Conservation (phyloP, 1,140 invertebrate species). For the Lutraria rhynchaena region DNA sequence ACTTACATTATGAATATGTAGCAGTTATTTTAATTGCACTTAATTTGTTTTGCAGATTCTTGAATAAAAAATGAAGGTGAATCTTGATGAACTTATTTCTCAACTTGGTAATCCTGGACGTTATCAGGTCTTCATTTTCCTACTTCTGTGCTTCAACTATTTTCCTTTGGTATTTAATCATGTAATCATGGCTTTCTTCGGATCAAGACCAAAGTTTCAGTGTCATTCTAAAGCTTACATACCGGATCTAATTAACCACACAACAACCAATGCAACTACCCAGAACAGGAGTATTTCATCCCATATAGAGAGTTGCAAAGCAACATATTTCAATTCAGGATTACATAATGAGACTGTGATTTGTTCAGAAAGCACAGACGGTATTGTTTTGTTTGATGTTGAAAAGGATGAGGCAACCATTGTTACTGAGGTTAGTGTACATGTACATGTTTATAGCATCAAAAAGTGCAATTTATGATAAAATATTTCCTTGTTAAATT, state of each 20-base stretch:
- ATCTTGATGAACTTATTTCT: conserved; percentile 63
- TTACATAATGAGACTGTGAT: conserved; percentile 31
- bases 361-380: conserved; percentile 35
- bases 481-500: background rate
- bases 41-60: no score
- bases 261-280: background rate
- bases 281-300: background rate
- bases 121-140: conserved; percentile 66
- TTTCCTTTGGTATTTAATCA: conserved; percentile 70
- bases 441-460: background rate
- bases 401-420: conserved; percentile 29
- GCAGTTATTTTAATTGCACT: no score
- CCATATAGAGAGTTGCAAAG: conserved; percentile 49
- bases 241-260: background rate
- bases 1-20: no score
- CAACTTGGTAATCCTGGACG: conserved; percentile 70
- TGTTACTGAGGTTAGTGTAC: conserved; percentile 61
- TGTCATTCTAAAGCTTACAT: conserved; percentile 46
- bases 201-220: conserved; percentile 56
- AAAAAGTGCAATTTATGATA: background rate
- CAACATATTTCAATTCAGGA: conserved; percentile 22
- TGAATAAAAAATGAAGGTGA: conserved; percentile 60
- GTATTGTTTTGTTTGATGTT: conserved; percentile 37
- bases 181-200: conserved; percentile 70
- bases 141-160: conserved; percentile 69